Percentiles rank a stretch among this genome's conserved stretches.
Evolutionary conservation across 1,140 invertebrate species (phyloP).

Genomic region (Fopius arisanus): DNA sequence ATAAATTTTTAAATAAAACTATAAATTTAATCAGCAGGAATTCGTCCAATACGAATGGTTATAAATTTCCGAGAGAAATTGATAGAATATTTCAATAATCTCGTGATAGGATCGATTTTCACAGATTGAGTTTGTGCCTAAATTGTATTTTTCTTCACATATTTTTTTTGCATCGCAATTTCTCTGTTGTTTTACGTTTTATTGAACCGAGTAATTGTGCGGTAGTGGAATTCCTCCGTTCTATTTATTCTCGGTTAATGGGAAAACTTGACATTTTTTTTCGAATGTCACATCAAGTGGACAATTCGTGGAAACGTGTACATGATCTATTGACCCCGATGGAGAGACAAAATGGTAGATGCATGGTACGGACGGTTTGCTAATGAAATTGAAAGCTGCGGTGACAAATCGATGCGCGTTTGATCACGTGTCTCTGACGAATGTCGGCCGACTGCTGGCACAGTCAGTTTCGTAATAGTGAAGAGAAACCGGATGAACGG

Average conservation of each 20-base stretch:
- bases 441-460: constrained; percentile 28
- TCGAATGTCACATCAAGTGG: neutral
- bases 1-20: too few species aligned
- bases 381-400: constrained; percentile 33
- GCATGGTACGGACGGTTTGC: constrained; percentile 2
- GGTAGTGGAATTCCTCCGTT: neutral
- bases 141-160: too few species aligned
- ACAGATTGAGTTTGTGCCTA: too few species aligned
- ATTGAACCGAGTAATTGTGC: neutral
- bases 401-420: constrained; percentile 32
- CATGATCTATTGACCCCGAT: neutral
- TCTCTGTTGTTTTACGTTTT: neutral
- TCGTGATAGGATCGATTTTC: too few species aligned
- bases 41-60: too few species aligned
- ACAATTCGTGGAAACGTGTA: neutral
- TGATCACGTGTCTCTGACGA: constrained; percentile 24
- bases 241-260: neutral
- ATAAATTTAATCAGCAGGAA: too few species aligned
- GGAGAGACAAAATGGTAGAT: neutral
- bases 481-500: neutral
- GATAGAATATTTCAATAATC: neutral
- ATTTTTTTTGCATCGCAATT: neutral
- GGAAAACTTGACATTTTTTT: neutral
- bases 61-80: neutral
- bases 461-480: constrained; percentile 24